Evolutionary conservation across 2,888 invertebrate genomes (phyloP).

Genomic region (Idaea biselata): DNA sequence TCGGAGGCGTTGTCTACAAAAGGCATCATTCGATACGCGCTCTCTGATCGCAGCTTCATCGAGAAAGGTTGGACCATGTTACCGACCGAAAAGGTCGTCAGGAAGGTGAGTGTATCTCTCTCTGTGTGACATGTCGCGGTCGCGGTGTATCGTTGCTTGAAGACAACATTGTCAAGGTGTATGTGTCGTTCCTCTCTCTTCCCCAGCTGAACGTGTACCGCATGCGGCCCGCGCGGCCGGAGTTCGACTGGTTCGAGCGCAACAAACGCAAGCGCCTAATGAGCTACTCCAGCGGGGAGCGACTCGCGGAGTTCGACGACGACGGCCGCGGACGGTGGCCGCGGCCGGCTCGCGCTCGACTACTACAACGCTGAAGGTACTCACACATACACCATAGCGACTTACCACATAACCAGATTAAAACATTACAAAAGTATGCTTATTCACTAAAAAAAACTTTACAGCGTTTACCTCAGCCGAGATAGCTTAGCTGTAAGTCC

Average conservation of each 20-base stretch:
- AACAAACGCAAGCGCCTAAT: conserved; percentile 60
- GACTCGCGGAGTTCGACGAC: conserved; percentile 62
- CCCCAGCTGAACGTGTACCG: conserved; percentile 68
- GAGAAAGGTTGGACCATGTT: conserved; percentile 74
- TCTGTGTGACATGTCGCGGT: background rate
- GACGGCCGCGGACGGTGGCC: conserved; percentile 65
- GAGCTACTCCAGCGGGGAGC: conserved; percentile 62
- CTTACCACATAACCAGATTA: too few species aligned
- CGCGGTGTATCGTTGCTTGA: background rate
- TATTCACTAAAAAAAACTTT: too few species aligned
- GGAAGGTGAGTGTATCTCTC: conserved; percentile 48
- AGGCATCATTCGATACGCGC: conserved; percentile 57
- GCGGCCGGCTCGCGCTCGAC: conserved; percentile 61
- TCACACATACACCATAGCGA: background rate
- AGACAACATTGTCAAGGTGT: background rate
- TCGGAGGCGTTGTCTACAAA: conserved; percentile 42
- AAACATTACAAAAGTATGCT: too few species aligned
- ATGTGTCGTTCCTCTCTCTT: background rate
- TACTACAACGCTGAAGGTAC: conserved; percentile 70
- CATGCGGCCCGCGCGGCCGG: conserved; percentile 69
- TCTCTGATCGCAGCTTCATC: conserved; percentile 66
- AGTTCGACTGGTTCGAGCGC: conserved; percentile 70
- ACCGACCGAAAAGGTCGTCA: conserved; percentile 69
- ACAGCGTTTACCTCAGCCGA: too few species aligned
- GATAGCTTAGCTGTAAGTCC: too few species aligned